phyloP scores from a whole-genome alignment of 2,113 vertebrate species.

The Psittacus erithacus region DNA sequence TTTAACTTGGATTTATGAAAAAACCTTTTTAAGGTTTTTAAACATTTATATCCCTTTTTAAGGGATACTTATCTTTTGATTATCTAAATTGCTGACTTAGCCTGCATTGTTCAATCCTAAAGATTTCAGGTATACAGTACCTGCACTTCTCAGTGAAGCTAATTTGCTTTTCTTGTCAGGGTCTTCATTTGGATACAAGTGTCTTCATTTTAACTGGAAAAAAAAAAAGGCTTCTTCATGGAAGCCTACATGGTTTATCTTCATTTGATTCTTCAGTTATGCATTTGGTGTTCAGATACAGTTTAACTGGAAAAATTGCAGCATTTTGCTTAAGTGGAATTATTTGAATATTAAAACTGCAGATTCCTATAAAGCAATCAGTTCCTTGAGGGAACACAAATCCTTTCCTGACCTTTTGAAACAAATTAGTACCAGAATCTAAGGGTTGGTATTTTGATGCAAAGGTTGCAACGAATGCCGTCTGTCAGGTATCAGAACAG shows the following conservation, averaged over 20 bases:
- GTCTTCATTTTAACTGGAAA: constrained; percentile 33
- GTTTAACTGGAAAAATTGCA: constrained; percentile 21
- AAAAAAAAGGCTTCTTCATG: background rate
- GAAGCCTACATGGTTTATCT: constrained; percentile 24
- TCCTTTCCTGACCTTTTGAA: constrained; percentile 53
- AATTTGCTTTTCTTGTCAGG: constrained; percentile 24
- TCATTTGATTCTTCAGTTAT: constrained; percentile 42
- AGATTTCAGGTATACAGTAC: background rate
- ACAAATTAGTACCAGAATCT: constrained; percentile 54
- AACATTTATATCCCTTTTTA: background rate
- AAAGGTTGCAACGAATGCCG: constrained; percentile 64
- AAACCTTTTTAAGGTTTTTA: background rate
- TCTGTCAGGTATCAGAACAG: background rate
- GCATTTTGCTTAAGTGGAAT: background rate
- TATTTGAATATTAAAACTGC: background rate
- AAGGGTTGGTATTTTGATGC: constrained; percentile 30
- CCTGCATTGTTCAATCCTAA: background rate
- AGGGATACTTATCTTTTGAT: background rate
- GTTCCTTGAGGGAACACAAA: constrained; percentile 29
- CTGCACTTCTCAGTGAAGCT: constrained; percentile 18
- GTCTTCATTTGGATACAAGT: constrained; percentile 29
- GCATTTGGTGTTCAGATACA: constrained; percentile 28
- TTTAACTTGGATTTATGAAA: background rate
- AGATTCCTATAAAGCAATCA: background rate
- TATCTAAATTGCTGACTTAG: constrained; percentile 17